Conservation (phyloP, 2,113 vertebrate genomes). For the Hystrix brachyura region DNA sequence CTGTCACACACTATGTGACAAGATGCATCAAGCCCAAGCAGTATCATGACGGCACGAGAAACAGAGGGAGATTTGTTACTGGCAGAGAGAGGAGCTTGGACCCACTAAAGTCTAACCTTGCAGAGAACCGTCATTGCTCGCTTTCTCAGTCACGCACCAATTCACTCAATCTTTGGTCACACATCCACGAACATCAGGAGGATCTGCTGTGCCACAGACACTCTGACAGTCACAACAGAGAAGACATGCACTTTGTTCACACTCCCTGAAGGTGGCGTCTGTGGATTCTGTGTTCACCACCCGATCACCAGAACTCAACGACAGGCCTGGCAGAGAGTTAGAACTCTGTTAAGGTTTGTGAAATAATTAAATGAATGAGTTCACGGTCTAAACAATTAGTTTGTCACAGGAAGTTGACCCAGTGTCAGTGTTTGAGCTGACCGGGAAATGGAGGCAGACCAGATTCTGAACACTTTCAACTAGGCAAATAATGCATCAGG, state of each 20-base stretch:
- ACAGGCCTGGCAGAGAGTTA: background rate
- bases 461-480: background rate
- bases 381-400: background rate
- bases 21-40: background rate
- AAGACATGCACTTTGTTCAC: background rate
- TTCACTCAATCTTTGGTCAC: background rate
- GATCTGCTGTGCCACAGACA: background rate
- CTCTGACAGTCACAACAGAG: no score
- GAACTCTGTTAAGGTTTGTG: background rate
- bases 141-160: background rate
- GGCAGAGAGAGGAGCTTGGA: background rate
- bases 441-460: background rate
- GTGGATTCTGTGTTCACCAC: background rate
- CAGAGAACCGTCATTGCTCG: background rate
- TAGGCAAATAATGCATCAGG: background rate
- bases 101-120: background rate
- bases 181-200: background rate
- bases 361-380: background rate
- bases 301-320: background rate
- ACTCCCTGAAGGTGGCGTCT: background rate
- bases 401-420: background rate
- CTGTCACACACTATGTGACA: background rate
- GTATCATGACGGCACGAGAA: background rate
- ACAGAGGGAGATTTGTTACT: background rate
- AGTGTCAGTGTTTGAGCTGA: background rate